Evolutionary conservation across 1,140 invertebrate genomes (phyloP).

Genomic region (honey bee (Apis mellifera)): DNA sequence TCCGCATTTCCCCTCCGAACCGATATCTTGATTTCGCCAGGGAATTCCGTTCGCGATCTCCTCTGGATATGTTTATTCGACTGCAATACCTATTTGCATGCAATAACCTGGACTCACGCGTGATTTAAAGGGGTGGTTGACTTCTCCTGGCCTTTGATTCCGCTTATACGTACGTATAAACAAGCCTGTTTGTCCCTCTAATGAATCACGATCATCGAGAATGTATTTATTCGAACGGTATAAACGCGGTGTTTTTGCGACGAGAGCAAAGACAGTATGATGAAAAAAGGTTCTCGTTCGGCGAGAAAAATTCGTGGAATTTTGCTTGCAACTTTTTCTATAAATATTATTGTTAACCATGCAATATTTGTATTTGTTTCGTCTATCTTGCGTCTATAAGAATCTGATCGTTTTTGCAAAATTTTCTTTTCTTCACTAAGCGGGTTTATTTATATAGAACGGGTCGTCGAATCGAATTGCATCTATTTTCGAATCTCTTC

Average conservation of each 20-base stretch:
- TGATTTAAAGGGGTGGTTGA: neutral
- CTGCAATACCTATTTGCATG: constrained; percentile 57
- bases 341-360: neutral
- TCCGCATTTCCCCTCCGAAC: constrained; percentile 13
- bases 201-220: neutral
- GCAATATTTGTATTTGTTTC: neutral
- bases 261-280: neutral
- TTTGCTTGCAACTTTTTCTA: neutral
- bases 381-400: neutral
- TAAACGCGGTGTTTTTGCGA: neutral
- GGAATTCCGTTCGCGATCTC: constrained; percentile 60
- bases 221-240: neutral
- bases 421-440: too few species aligned
- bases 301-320: neutral
- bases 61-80: constrained; percentile 68
- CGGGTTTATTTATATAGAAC: neutral
- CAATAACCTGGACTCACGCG: constrained; percentile 55
- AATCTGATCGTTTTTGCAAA: neutral
- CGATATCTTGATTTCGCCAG: constrained; percentile 38
- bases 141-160: constrained; percentile 26
- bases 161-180: neutral
- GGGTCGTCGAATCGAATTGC: neutral
- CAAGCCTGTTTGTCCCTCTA: neutral
- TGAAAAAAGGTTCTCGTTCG: neutral
- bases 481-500: neutral